Percentiles rank a stretch among this genome's conserved stretches.
Evolutionary conservation across 2,888 invertebrate species (phyloP).

Genomic region (Thymelicus acteon): DNA sequence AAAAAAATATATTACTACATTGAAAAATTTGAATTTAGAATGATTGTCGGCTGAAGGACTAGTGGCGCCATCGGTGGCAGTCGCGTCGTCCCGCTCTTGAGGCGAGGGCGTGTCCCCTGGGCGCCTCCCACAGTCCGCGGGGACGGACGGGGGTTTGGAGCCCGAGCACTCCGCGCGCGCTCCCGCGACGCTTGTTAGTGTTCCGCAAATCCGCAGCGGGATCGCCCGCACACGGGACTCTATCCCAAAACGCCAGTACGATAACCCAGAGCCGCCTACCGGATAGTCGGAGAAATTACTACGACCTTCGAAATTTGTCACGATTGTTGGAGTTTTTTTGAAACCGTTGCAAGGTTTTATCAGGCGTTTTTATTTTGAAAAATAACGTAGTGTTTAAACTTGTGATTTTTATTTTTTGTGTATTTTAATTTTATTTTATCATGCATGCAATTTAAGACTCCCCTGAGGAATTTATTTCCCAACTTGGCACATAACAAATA

Average conservation of each 20-base stretch:
- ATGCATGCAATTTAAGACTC: not conserved
- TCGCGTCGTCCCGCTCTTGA: slow-evolving; percentile 79
- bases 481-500: slow-evolving; percentile 1
- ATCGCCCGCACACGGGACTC: slow-evolving; percentile 82
- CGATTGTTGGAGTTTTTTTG: slow-evolving; percentile 2
- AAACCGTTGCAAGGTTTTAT: slow-evolving; percentile 33
- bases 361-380: slow-evolving; percentile 19
- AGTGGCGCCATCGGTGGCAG: slow-evolving; percentile 76
- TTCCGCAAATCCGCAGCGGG: slow-evolving; percentile 84
- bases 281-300: slow-evolving; percentile 50
- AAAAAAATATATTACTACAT: slow-evolving; percentile 17
- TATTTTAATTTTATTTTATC: not conserved
- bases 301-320: slow-evolving; percentile 28
- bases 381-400: slow-evolving; percentile 6
- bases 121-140: slow-evolving; percentile 82
- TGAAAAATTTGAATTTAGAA: slow-evolving; percentile 44
- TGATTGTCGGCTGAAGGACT: slow-evolving; percentile 42
- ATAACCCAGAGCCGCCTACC: slow-evolving; percentile 77
- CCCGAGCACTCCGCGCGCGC: slow-evolving; percentile 80
- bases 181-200: slow-evolving; percentile 85
- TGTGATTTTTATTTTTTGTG: slow-evolving; percentile 17
- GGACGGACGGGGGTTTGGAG: slow-evolving; percentile 83
- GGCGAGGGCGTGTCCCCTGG: slow-evolving; percentile 85
- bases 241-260: slow-evolving; percentile 80
- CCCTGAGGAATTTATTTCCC: not conserved